phyloP scores from a whole-genome alignment of 2,888 invertebrate species.

The Andrena camellia region DNA sequence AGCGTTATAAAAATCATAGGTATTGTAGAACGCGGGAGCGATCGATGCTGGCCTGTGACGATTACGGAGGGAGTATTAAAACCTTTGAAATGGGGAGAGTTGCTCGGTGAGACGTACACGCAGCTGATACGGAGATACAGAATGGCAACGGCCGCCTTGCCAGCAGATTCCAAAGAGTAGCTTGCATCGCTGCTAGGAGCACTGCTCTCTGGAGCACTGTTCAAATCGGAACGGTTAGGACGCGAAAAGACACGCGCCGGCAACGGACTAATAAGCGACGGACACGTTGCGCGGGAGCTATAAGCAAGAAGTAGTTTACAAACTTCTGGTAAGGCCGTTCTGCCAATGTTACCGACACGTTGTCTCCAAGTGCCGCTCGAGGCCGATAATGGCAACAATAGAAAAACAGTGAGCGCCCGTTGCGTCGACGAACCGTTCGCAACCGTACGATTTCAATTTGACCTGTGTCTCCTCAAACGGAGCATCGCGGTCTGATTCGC shows the following conservation, averaged over 20 bases:
- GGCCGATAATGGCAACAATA: background rate
- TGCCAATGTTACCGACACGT: background rate
- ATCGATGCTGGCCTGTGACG: no score
- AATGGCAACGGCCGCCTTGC: no score
- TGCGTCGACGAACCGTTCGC: background rate
- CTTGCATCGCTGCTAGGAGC: no score
- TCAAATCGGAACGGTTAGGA: conserved; percentile 17
- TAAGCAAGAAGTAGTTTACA: conserved; percentile 47
- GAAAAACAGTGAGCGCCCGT: conserved; percentile 22
- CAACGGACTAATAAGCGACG: conserved; percentile 41
- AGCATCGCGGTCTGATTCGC: background rate
- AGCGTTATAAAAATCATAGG: no score
- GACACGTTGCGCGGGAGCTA: conserved; percentile 43
- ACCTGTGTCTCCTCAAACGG: background rate
- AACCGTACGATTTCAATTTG: background rate
- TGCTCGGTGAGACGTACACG: no score
- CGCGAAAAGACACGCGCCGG: conserved; percentile 9
- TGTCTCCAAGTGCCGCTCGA: background rate
- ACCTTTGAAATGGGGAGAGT: no score
- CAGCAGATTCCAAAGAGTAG: no score
- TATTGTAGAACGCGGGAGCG: no score
- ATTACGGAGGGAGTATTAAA: no score
- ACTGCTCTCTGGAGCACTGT: background rate
- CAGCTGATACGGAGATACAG: no score
- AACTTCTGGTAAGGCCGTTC: background rate